phyloP scores from a whole-genome alignment of 1,140 invertebrate species.

The Saccostrea cuccullata region DNA sequence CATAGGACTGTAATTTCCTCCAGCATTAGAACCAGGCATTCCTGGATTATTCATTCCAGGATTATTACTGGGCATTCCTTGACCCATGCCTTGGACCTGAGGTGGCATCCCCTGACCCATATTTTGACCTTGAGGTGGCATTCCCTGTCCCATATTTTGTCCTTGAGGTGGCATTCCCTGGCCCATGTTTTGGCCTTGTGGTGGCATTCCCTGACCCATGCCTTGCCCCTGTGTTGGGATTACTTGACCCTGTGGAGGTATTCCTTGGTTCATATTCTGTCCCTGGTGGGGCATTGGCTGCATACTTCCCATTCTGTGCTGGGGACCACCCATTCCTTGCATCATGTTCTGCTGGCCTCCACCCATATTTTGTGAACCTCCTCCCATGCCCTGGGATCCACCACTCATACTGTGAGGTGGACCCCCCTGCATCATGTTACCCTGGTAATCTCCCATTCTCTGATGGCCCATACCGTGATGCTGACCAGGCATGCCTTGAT shows the following conservation, averaged over 20 bases:
- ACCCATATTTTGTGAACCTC: slow-evolving; percentile 58
- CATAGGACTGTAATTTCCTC: slow-evolving; percentile 31
- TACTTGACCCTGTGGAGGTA: slow-evolving; percentile 70
- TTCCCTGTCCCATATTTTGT: slow-evolving; percentile 44
- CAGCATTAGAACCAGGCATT: slow-evolving; percentile 33
- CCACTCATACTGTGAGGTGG: slow-evolving; percentile 51
- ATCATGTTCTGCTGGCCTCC: slow-evolving; percentile 60
- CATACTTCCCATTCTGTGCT: slow-evolving; percentile 56
- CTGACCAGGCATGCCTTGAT: slow-evolving; percentile 60
- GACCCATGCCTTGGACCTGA: slow-evolving; percentile 12
- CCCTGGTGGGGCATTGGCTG: slow-evolving; percentile 48
- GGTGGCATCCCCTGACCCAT: slow-evolving; percentile 38
- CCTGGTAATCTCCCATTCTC: slow-evolving; percentile 63
- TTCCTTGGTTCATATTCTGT: slow-evolving; percentile 50
- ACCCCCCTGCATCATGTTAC: slow-evolving; percentile 59
- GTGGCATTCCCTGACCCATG: slow-evolving; percentile 34
- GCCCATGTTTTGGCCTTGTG: not conserved
- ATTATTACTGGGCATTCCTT: slow-evolving; percentile 31
- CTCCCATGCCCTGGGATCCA: slow-evolving; percentile 46
- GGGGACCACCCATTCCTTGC: slow-evolving; percentile 51
- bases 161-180: slow-evolving; percentile 41
- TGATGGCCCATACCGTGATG: slow-evolving; percentile 58
- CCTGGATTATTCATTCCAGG: slow-evolving; percentile 37
- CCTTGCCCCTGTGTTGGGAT: slow-evolving; percentile 35
- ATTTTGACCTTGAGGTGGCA: slow-evolving; percentile 73